phyloP scores from a whole-genome alignment of 2,797 vertebrate genomes.

The Oreochromis grahami region DNA sequence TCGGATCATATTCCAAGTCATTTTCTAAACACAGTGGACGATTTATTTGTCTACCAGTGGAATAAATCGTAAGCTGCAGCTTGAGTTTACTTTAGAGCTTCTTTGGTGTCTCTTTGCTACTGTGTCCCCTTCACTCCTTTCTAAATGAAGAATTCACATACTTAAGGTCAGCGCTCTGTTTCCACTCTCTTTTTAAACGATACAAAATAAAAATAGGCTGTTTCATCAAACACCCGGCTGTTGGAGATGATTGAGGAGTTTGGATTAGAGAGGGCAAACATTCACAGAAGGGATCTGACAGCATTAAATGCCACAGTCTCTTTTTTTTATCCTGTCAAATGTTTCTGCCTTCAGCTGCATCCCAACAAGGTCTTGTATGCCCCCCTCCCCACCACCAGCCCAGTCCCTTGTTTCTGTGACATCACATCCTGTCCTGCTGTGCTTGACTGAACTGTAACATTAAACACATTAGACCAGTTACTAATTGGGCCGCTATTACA shows the following conservation, averaged over 20 bases:
- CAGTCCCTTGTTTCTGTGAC: constrained; percentile 25
- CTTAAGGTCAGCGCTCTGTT: constrained; percentile 11
- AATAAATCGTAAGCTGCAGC: neutral
- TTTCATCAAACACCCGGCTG: neutral
- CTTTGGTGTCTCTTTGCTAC: neutral
- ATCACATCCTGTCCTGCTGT: constrained; percentile 57
- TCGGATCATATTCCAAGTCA: neutral
- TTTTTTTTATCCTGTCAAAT: constrained; percentile 35
- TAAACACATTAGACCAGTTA: constrained; percentile 50
- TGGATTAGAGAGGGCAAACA: neutral
- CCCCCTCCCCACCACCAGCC: neutral
- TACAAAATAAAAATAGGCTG: neutral
- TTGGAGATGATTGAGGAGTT: constrained; percentile 14
- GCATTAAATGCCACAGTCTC: constrained; percentile 10
- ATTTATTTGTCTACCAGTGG: constrained; percentile 20
- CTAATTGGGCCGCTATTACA: constrained; percentile 51
- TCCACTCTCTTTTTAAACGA: neutral
- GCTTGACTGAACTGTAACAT: constrained; percentile 50
- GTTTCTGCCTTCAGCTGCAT: constrained; percentile 30
- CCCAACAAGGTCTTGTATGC: constrained; percentile 31
- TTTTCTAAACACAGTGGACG: constrained; percentile 6
- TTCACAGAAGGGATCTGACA: constrained; percentile 9
- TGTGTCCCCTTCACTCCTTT: neutral
- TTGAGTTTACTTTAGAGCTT: constrained; percentile 16
- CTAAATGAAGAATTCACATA: neutral